phyloP scores from a whole-genome alignment of 2,888 invertebrate genomes.

The Heliconius ismenius region DNA sequence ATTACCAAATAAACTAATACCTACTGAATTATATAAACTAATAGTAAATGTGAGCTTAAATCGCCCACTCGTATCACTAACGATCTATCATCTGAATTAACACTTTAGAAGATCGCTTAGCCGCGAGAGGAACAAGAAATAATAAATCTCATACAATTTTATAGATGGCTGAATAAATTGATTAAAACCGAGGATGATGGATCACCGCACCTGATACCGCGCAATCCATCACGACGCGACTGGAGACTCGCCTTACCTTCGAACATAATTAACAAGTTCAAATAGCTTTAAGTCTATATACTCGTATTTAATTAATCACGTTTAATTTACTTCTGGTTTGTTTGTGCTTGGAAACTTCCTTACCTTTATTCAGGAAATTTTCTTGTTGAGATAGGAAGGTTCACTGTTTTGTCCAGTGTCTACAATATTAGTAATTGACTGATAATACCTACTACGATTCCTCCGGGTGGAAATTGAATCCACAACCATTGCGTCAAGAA shows the following conservation, averaged over 20 bases:
- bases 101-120: conserved; percentile 34
- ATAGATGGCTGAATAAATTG: conserved; percentile 63
- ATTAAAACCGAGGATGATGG: conserved; percentile 72
- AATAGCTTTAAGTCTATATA: conserved; percentile 27
- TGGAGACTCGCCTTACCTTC: conserved; percentile 36
- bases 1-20: neutral
- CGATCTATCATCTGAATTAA: conserved; percentile 34
- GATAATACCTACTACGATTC: neutral
- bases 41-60: neutral
- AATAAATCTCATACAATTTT: conserved; percentile 49
- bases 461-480: neutral
- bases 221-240: conserved; percentile 47
- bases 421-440: neutral
- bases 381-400: neutral
- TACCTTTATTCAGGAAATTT: neutral
- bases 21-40: neutral
- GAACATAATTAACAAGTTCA: conserved; percentile 35
- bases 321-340: conserved; percentile 2
- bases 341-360: neutral
- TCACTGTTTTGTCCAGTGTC: neutral
- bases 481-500: neutral
- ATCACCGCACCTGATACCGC: conserved; percentile 65
- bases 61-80: neutral
- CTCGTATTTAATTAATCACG: neutral
- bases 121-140: conserved; percentile 36